Percentiles rank a stretch among this genome's conserved stretches.
phyloP scores from a whole-genome alignment of 2,888 invertebrate species.

The Chymomyza amoena region DNA sequence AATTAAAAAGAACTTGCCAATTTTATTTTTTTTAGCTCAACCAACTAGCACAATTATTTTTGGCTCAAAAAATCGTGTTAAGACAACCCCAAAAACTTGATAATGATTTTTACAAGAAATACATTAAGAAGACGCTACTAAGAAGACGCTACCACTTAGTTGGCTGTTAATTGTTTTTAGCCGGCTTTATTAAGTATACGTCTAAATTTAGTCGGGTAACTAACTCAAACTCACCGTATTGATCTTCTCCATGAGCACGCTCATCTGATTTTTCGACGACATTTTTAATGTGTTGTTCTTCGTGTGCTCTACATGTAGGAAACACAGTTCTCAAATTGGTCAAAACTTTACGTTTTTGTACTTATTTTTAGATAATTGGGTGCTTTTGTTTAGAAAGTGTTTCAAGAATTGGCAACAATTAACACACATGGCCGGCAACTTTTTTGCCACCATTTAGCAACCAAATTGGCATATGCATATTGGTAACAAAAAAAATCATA shows the following conservation, averaged over 20 bases:
- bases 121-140: neutral
- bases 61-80: neutral
- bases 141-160: neutral
- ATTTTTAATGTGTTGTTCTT: constrained; percentile 75
- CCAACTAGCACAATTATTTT: no score
- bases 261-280: constrained; percentile 86
- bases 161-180: neutral
- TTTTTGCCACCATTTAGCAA: neutral
- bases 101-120: neutral
- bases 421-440: neutral
- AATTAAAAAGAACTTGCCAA: no score
- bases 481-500: constrained; percentile 8
- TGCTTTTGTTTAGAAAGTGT: neutral
- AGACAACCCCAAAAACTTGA: neutral
- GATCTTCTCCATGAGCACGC: constrained; percentile 86
- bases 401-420: neutral
- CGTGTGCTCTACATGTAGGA: neutral
- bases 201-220: neutral
- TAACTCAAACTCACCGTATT: constrained; percentile 87
- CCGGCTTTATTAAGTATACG: neutral
- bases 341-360: neutral
- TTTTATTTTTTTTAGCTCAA: no score
- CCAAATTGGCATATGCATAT: neutral
- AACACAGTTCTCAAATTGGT: neutral
- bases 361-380: neutral